These are phyloP conservation scores for Ormyrus labotus DNA, from an alignment of 2,888 invertebrate genomes.

Conservation along the genomic window DNA sequence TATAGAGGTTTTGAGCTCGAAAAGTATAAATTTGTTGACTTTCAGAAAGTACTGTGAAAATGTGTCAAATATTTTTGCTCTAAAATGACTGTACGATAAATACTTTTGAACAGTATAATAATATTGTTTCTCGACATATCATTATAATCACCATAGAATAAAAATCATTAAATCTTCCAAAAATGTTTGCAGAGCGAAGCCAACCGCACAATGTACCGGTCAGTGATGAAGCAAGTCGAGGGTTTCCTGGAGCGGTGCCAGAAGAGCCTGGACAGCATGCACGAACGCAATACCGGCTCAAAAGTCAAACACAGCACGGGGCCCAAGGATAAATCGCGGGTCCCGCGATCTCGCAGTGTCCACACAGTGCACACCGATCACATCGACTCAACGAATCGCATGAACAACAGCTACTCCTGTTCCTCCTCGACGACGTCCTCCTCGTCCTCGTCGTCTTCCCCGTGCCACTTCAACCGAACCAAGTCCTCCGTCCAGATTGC, in stretches of 20 bases:
- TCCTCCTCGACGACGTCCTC: conserved; percentile 58
- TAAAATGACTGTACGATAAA: no score
- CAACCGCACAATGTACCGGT: conserved; percentile 85
- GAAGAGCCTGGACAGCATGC: conserved; percentile 79
- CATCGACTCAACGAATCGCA: conserved; percentile 63
- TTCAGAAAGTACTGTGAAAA: no score
- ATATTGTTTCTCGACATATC: not conserved
- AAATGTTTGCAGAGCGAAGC: conserved; percentile 80
- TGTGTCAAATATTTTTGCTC: no score
- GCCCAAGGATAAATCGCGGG: conserved; percentile 62
- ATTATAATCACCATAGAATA: not conserved
- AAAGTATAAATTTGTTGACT: no score
- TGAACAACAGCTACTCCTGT: conserved; percentile 51
- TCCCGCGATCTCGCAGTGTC: conserved; percentile 78
- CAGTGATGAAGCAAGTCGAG: conserved; percentile 84
- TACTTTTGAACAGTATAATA: not conserved
- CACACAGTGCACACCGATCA: conserved; percentile 73
- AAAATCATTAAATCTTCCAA: not conserved
- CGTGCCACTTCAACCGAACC: conserved; percentile 71
- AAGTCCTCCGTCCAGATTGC: conserved; percentile 76
- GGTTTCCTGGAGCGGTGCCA: conserved; percentile 83
- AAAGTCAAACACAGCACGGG: not conserved
- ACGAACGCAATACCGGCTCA: conserved; percentile 64
- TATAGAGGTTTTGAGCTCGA: no score
- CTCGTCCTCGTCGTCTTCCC: conserved; percentile 57